A percentile compares a stretch with the other conserved stretches of the same genome.
These are phyloP conservation scores for Microtus californicus DNA, from an alignment of 2,797 vertebrate genomes.

Conservation along the genomic window DNA sequence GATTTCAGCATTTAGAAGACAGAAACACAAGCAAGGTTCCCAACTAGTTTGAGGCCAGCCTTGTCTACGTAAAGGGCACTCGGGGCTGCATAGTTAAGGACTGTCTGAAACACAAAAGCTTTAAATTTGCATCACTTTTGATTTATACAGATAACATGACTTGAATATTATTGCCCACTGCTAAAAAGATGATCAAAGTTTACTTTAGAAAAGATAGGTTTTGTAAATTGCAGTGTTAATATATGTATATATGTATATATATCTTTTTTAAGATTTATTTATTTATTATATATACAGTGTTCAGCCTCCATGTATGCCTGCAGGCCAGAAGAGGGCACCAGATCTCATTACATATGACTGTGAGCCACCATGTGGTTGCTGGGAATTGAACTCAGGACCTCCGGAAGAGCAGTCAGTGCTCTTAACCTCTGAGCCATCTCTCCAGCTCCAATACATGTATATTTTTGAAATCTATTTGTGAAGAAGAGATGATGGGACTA, in stretches of 20 bases:
- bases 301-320: too few species aligned
- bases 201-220: conserved; percentile 44
- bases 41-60: neutral
- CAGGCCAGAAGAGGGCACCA: too few species aligned
- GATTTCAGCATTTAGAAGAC: neutral
- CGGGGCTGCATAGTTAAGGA: neutral
- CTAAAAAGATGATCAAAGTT: conserved; percentile 23
- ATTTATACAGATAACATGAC: neutral
- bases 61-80: neutral
- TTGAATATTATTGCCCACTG: conserved; percentile 8
- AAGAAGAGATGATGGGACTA: neutral
- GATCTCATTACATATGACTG: too few species aligned
- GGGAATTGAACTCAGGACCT: too few species aligned
- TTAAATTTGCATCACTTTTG: neutral
- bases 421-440: too few species aligned
- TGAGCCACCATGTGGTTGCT: too few species aligned
- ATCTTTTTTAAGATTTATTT: too few species aligned
- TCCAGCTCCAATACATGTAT: neutral
- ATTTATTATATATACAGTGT: neutral
- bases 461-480: conserved; percentile 15
- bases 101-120: neutral
- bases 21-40: neutral
- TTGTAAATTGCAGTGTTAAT: neutral
- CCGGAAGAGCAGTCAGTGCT: too few species aligned
- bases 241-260: neutral